Evolutionary conservation across 2,888 invertebrate genomes (phyloP).

Genomic region (Oligia fasciuncula): DNA sequence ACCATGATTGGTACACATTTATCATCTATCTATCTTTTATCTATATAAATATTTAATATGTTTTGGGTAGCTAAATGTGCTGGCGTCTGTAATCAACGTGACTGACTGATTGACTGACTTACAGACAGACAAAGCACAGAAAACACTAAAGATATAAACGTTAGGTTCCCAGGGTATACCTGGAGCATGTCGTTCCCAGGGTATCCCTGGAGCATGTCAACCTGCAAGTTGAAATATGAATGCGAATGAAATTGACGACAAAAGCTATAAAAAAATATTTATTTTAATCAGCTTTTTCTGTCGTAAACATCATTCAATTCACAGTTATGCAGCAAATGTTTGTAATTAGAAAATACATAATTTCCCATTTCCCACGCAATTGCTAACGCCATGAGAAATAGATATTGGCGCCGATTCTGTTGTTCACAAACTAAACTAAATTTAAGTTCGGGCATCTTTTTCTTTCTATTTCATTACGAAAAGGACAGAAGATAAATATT

Average conservation of each 20-base stretch:
- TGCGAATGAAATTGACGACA: not conserved
- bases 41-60: too few relatives aligned
- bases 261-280: not conserved
- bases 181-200: too few relatives aligned
- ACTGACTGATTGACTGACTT: not conserved
- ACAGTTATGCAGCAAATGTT: slow-evolving; percentile 12
- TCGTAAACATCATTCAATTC: slow-evolving; percentile 19
- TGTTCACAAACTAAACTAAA: too few relatives aligned
- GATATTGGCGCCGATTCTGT: too few relatives aligned
- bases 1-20: too few relatives aligned
- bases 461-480: too few relatives aligned
- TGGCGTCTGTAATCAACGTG: not conserved
- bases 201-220: not conserved
- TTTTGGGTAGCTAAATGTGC: too few relatives aligned
- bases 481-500: too few relatives aligned
- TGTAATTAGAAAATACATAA: slow-evolving; percentile 6
- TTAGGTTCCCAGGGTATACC: not conserved
- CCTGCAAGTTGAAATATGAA: not conserved
- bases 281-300: slow-evolving; percentile 2
- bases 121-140: not conserved
- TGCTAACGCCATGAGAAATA: slow-evolving; percentile 13
- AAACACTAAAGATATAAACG: not conserved
- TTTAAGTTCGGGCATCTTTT: too few relatives aligned
- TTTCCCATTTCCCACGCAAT: slow-evolving; percentile 28
- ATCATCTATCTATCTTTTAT: too few relatives aligned